These are phyloP conservation scores for Cataglyphis cursor DNA, from an alignment of 2,888 invertebrate species.

Conservation along the genomic window DNA sequence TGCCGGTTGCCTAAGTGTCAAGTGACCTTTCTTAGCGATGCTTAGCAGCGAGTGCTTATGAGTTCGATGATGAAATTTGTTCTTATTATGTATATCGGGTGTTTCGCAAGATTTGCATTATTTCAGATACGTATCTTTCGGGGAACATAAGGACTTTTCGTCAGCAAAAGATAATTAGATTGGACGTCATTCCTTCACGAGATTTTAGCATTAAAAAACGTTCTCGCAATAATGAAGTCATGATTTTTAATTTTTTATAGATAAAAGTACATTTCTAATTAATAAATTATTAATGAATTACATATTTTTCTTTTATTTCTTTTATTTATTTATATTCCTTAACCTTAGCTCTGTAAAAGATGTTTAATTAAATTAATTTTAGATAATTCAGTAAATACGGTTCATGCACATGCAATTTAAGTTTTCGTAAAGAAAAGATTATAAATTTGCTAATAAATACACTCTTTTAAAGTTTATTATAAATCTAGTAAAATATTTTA, in stretches of 20 bases:
- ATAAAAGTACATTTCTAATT: not conserved
- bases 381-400: not conserved
- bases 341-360: not conserved
- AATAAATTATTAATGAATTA: not conserved
- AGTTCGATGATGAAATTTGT: constrained; percentile 31
- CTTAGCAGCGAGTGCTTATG: constrained; percentile 39
- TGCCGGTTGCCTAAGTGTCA: constrained; percentile 24
- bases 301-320: no score
- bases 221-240: not conserved
- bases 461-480: not conserved
- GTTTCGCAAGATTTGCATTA: constrained; percentile 7
- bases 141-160: not conserved
- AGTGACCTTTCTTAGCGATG: constrained; percentile 34
- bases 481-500: not conserved
- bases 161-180: not conserved
- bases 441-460: not conserved
- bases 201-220: not conserved
- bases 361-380: constrained; percentile 2
- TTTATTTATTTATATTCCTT: constrained; percentile 9
- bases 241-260: not conserved
- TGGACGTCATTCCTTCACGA: not conserved
- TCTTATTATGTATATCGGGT: constrained; percentile 26
- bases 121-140: not conserved
- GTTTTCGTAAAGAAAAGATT: not conserved
- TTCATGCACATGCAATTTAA: not conserved